phyloP scores from a whole-genome alignment of 1,140 invertebrate genomes.

The Dendrolimus punctatus region DNA sequence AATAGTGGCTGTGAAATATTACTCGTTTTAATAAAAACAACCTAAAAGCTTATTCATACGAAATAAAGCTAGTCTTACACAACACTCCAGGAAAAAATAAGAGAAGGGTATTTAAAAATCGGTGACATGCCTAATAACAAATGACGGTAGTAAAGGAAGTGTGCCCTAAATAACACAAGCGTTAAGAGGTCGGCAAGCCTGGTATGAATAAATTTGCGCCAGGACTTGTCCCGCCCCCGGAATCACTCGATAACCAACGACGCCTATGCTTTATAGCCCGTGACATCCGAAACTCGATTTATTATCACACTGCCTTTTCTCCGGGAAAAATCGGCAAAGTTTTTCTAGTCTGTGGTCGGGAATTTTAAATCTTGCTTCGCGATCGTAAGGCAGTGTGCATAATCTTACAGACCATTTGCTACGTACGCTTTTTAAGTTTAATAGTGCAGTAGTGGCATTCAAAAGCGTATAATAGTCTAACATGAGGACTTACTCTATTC shows the following conservation, averaged over 20 bases:
- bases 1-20: no score
- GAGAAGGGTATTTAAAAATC: conserved; percentile 13
- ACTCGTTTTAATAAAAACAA: no score
- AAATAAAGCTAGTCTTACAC: no score
- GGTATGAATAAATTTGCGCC: conserved; percentile 63
- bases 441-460: background rate
- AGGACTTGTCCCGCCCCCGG: conserved; percentile 26
- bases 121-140: conserved; percentile 12
- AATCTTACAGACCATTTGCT: conserved; percentile 1
- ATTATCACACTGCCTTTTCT: conserved; percentile 43
- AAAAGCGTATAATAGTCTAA: no score
- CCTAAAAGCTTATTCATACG: no score
- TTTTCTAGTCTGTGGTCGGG: background rate
- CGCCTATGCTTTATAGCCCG: conserved; percentile 67
- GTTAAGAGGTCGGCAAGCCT: conserved; percentile 43
- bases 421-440: background rate
- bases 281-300: conserved; percentile 65
- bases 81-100: background rate
- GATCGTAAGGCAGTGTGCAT: background rate
- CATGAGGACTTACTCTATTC: no score
- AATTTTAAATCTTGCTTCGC: no score
- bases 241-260: conserved; percentile 60
- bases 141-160: conserved; percentile 41
- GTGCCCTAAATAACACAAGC: conserved; percentile 55
- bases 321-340: conserved; percentile 26